A percentile compares a stretch with the other conserved stretches of the same genome.
Evolutionary conservation across 2,797 vertebrate genomes (phyloP).

Genomic region (Nannoperca australis): DNA sequence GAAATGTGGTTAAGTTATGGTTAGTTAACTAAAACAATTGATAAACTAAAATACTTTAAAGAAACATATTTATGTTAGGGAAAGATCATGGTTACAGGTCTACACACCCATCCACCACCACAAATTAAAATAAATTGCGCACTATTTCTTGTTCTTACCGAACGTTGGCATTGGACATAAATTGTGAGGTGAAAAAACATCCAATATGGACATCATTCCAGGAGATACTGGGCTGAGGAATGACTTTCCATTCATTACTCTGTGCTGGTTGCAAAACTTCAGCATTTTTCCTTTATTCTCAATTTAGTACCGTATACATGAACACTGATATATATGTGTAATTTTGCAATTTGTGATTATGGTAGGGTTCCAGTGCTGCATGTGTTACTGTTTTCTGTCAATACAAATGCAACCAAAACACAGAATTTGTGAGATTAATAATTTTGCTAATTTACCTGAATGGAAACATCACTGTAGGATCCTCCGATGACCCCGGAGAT

Average conservation of each 20-base stretch:
- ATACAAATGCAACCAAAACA: background rate
- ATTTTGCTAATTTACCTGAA: constrained; percentile 88
- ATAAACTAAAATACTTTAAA: too few species aligned
- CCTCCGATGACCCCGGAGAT: constrained; percentile 97
- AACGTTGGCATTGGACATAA: background rate
- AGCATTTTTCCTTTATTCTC: background rate
- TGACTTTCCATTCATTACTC: background rate
- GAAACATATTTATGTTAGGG: too few species aligned
- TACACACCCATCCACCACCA: background rate
- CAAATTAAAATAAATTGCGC: background rate
- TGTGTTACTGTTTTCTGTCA: constrained; percentile 1
- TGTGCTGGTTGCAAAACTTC: too few species aligned
- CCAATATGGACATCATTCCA: too few species aligned
- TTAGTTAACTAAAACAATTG: too few species aligned
- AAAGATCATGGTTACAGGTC: background rate
- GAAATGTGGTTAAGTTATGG: too few species aligned
- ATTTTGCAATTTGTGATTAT: background rate
- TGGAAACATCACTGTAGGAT: constrained; percentile 98
- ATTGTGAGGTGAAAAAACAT: background rate
- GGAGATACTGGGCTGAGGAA: too few species aligned
- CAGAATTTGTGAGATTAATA: background rate
- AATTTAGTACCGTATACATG: background rate
- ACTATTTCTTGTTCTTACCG: background rate
- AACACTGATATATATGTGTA: background rate
- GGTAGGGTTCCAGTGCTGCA: background rate